These are phyloP conservation scores for Plectropomus leopardus DNA, from an alignment of 2,113 vertebrate species.

Conservation along the genomic window DNA sequence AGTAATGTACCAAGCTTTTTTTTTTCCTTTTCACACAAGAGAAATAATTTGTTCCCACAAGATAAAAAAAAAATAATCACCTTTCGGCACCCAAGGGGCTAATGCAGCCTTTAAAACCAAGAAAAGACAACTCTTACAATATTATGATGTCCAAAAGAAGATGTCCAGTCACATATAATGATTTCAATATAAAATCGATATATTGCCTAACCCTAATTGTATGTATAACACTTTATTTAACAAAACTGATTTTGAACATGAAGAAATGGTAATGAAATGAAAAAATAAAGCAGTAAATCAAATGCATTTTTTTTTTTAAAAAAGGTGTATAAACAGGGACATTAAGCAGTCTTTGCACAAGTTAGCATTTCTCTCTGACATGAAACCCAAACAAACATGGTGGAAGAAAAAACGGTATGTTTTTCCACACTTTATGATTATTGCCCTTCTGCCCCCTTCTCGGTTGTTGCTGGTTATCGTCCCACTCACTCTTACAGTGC, in stretches of 20 bases:
- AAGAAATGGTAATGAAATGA: background rate
- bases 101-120: too few species aligned
- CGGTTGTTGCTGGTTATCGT: slow-evolving; percentile 1
- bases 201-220: too few species aligned
- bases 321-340: background rate
- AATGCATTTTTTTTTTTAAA: too few species aligned
- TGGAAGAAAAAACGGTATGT: background rate
- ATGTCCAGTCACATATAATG: too few species aligned
- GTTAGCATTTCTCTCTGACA: background rate
- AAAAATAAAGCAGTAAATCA: background rate
- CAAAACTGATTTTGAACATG: background rate
- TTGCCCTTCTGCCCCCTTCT: background rate
- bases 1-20: too few species aligned
- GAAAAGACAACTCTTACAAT: too few species aligned
- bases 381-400: slow-evolving; percentile 15
- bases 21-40: too few species aligned
- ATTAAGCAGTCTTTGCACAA: background rate
- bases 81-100: too few species aligned
- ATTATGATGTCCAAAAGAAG: too few species aligned
- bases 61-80: too few species aligned
- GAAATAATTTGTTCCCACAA: too few species aligned
- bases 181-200: too few species aligned
- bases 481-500: background rate
- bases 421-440: slow-evolving; percentile 21
- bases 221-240: background rate